Base-by-base conservation (phyloP, 2,888 invertebrate genomes). In the Drosophila koepferae region DNA sequence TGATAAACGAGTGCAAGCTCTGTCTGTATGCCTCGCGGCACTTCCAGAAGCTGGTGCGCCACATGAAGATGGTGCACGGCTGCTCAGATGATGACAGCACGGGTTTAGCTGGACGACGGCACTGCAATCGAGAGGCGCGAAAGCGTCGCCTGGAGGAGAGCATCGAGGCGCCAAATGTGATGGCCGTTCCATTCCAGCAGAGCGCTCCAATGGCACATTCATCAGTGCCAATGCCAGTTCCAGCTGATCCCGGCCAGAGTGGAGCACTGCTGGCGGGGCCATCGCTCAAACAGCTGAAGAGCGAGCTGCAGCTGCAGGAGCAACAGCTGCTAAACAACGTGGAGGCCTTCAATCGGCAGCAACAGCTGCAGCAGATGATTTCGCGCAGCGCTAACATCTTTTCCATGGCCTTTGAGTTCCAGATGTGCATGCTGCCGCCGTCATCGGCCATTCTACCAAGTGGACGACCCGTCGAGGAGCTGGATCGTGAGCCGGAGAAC, bases 11-110 rank as follows among this genome's bases (percentile, higher is more conserved):
- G 91, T 98, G 98, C 92, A 96, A 96, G 58, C 94, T 95, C 87
- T 98, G 98, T 92, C 94, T 97, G 79, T 98, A 98, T 94, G 98
- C 98, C n/a, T 97, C 98, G 61, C 95, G 96, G 78, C 97, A 97
- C 93, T 96, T 96, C 87, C 97, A 97, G 93, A 98, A 98, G 94
- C 94, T 97, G 74, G 94, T 96, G 81, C 94, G 97, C 65, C 97
- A 97, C 93, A 95, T 96, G 91, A 96, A 96, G 92, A 96, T 97
- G 96, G 96, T 97, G 59, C 96, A 96, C 91, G 94, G 94, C 34
- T 93, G 92, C 41, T 74, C 80, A 7, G 90, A 86, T 46, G 71
- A 78, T 10, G 72, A 65, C 0, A 67, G 56, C 44, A 90, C 90
- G 2, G 91, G 93, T 36, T 91, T 93, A 31, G 90, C 93, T 31